These are phyloP conservation scores for Mya arenaria DNA, from an alignment of 1,140 invertebrate genomes.

Conservation along the genomic window DNA sequence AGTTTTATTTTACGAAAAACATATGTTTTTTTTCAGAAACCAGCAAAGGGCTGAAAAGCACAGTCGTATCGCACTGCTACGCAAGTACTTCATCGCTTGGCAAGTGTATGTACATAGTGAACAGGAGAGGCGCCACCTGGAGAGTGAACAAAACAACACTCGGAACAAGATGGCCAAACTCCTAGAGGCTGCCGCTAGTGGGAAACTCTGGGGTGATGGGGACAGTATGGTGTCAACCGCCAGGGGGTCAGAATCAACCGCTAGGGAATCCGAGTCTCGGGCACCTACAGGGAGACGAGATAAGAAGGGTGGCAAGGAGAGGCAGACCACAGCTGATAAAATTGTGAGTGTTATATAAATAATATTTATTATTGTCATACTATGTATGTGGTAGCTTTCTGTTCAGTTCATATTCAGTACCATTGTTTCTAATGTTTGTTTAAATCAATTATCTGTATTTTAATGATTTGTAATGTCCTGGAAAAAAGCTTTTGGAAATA, in stretches of 20 bases:
- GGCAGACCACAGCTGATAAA: slow-evolving; percentile 38
- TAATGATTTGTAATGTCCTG: too few species aligned
- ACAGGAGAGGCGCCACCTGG: slow-evolving; percentile 65
- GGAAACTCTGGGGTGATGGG: slow-evolving; percentile 65
- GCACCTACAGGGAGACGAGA: background rate
- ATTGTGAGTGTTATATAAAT: too few species aligned
- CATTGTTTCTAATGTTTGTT: background rate
- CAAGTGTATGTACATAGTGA: slow-evolving; percentile 69
- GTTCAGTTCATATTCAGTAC: background rate
- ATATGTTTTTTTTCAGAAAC: slow-evolving; percentile 66
- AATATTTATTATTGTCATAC: too few species aligned
- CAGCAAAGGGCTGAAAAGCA: slow-evolving; percentile 71
- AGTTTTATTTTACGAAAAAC: background rate
- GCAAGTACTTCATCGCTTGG: slow-evolving; percentile 75
- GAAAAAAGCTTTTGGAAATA: too few species aligned
- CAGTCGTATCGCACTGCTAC: slow-evolving; percentile 60
- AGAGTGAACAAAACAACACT: slow-evolving; percentile 71
- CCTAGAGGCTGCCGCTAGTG: slow-evolving; percentile 73
- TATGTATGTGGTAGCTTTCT: background rate
- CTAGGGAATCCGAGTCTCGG: background rate
- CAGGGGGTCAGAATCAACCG: background rate
- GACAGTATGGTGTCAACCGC: too few species aligned
- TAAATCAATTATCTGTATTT: background rate
- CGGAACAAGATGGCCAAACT: slow-evolving; percentile 77
- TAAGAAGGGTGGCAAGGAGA: slow-evolving; percentile 6